phyloP scores from a whole-genome alignment of 30 jellyfish, hydroid and myxozoan genomes.

The Chrysaora quinquecirrha region DNA sequence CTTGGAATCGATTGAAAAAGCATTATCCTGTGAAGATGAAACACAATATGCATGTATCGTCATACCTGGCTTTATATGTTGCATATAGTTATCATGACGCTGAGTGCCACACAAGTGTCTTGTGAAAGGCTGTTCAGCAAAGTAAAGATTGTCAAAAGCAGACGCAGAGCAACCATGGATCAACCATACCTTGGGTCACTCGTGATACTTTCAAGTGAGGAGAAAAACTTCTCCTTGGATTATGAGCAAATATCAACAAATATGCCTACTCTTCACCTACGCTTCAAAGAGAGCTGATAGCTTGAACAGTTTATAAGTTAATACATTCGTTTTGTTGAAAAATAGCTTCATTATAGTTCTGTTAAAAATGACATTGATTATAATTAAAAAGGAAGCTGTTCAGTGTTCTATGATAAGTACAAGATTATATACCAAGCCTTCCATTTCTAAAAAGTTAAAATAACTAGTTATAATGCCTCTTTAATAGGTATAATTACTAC shows the following conservation, averaged over 20 bases:
- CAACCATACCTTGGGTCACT: conserved; percentile 27
- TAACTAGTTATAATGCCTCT: too few relatives aligned
- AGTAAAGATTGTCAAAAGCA: conserved; percentile 16
- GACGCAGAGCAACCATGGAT: not conserved
- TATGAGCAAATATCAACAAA: conserved; percentile 16
- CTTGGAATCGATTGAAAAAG: not conserved
- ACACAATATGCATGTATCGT: too few relatives aligned
- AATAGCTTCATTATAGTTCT: not conserved
- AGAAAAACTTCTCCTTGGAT: conserved; percentile 7
- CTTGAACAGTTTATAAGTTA: not conserved
- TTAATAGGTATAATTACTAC: too few relatives aligned
- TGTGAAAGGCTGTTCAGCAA: conserved; percentile 19
- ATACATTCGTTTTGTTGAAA: not conserved
- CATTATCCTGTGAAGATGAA: not conserved
- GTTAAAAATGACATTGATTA: not conserved
- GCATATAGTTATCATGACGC: too few relatives aligned
- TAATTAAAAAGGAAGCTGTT: not conserved
- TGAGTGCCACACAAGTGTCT: conserved; percentile 1
- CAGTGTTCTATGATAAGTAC: not conserved
- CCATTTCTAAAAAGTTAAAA: not conserved
- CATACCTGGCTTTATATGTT: too few relatives aligned
- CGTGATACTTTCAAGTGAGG: conserved; percentile 29
- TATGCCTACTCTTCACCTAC: conserved; percentile 5
- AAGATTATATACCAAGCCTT: not conserved
- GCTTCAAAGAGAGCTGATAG: conserved; percentile 5